Conservation (phyloP, 1,140 invertebrate genomes). For the Pseudachorutes palmiensis region DNA sequence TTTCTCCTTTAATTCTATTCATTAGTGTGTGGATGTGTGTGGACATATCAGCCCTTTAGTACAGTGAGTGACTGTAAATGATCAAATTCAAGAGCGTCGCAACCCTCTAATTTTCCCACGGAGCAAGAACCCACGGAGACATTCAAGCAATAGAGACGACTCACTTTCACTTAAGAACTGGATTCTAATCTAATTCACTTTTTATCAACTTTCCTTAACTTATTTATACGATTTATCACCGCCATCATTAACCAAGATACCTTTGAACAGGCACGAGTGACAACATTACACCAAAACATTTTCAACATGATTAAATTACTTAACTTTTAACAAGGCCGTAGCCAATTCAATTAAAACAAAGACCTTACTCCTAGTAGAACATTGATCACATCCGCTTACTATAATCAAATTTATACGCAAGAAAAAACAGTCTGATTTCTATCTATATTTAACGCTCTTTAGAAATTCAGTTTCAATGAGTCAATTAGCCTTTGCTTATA, state of each 20-base stretch:
- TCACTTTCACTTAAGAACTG: neutral
- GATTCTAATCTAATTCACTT: no score
- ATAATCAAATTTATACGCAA: no score
- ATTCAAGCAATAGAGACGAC: no score
- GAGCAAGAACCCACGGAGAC: neutral
- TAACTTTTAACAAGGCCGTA: neutral
- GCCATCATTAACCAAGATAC: no score
- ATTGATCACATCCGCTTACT: no score
- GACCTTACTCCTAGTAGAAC: neutral
- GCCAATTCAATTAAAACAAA: neutral
- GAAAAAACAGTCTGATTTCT: no score
- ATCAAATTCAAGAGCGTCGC: neutral
- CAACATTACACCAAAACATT: neutral
- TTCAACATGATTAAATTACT: neutral
- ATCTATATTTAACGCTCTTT: no score
- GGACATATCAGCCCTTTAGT: neutral
- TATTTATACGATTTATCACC: no score
- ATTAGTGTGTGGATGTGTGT: conserved; percentile 3
- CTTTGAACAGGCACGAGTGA: no score
- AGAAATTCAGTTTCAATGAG: conserved; percentile 21
- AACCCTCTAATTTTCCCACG: neutral
- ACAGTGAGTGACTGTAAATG: neutral
- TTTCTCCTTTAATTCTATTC: conserved; percentile 14
- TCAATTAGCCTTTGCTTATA: conserved; percentile 29
- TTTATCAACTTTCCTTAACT: no score